A percentile compares a stretch with the other conserved stretches of the same genome.
Evolutionary conservation across 2,888 invertebrate species (phyloP).

Genomic region (Drosophila hawaiiensis): DNA sequence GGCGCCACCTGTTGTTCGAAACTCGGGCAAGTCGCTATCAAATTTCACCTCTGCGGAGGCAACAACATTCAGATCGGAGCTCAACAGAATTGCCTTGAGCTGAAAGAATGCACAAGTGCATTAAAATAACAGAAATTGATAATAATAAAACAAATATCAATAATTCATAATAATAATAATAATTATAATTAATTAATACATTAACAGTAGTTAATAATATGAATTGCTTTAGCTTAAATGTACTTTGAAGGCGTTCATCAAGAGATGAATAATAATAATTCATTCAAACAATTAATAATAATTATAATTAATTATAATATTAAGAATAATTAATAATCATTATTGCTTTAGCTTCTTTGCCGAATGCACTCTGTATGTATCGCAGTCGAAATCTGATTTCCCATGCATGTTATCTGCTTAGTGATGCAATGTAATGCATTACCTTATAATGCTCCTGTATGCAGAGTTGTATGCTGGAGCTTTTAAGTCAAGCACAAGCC

Average conservation of each 20-base stretch:
- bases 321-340: not conserved
- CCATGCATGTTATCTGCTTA: not conserved
- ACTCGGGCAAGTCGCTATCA: constrained; percentile 97
- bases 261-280: not conserved
- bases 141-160: too few relatives aligned
- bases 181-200: too few relatives aligned
- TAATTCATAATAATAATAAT: too few relatives aligned
- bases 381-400: not conserved
- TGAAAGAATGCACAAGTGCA: constrained; percentile 85
- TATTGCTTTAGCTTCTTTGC: not conserved
- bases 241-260: too few relatives aligned
- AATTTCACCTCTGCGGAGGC: constrained; percentile 94
- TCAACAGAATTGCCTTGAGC: constrained; percentile 95
- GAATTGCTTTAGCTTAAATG: too few relatives aligned
- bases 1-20: constrained; percentile 88
- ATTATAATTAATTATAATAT: not conserved
- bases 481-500: not conserved
- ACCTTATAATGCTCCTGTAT: not conserved
- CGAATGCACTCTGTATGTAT: too few relatives aligned
- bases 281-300: not conserved
- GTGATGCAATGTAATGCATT: too few relatives aligned
- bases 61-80: constrained; percentile 90
- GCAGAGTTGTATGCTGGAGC: not conserved
- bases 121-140: not conserved
- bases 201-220: too few relatives aligned